These are phyloP conservation scores for Melanerpes formicivorus DNA, from an alignment of 2,113 vertebrate species.

Conservation along the genomic window DNA sequence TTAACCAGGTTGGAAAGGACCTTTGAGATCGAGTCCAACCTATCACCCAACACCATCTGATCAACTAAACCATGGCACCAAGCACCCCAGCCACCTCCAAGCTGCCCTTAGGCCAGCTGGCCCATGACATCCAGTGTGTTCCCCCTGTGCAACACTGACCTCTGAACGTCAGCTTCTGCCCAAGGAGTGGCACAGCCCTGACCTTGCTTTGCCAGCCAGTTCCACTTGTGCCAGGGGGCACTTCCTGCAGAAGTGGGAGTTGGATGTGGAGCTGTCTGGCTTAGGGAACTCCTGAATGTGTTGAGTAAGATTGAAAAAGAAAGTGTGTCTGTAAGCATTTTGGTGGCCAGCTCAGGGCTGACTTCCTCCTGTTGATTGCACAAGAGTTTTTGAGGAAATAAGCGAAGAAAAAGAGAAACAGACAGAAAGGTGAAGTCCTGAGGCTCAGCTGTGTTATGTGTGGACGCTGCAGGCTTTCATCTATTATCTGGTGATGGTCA, in stretches of 20 bases:
- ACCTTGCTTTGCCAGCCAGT: not conserved
- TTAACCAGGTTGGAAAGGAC: too few relatives aligned
- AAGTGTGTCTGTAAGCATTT: conserved; percentile 35
- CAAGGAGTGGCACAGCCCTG: not conserved
- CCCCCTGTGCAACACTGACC: not conserved
- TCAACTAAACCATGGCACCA: too few relatives aligned
- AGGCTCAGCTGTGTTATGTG: rapidly evolving
- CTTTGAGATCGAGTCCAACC: too few relatives aligned
- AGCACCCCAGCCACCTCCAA: not conserved
- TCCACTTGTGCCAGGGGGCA: not conserved
- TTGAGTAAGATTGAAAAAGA: conserved; percentile 28
- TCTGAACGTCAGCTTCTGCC: not conserved
- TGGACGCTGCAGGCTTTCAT: not conserved
- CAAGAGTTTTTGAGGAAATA: conserved; percentile 25
- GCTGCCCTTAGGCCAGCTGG: not conserved
- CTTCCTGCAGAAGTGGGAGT: not conserved
- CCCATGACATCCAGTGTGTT: rapidly evolving
- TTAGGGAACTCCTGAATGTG: not conserved
- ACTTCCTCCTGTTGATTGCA: conserved; percentile 34
- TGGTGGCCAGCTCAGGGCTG: not conserved
- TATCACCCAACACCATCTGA: too few relatives aligned
- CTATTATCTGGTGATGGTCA: not conserved
- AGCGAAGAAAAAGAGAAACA: not conserved
- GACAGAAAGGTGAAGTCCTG: not conserved
- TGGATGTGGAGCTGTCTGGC: not conserved